Evolutionary conservation across 2,113 vertebrate genomes (phyloP).

Genomic region (Sorex fumeus): DNA sequence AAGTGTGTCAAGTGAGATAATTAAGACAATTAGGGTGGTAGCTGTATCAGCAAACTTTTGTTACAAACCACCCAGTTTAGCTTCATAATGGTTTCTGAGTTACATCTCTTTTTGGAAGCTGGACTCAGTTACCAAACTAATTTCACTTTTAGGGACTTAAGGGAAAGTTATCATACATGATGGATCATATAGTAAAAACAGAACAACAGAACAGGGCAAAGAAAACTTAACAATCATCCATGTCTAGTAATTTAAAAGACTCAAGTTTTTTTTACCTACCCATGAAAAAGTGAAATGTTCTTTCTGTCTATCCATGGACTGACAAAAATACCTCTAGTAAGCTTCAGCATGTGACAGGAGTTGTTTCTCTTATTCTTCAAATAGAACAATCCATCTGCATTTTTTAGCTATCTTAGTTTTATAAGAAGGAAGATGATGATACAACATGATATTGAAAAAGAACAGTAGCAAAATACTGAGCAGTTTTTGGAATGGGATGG

Average conservation of each 20-base stretch:
- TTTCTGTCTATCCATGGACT: not conserved
- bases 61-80: not conserved
- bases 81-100: not conserved
- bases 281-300: not conserved
- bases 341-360: not conserved
- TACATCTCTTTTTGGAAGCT: not conserved
- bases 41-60: not conserved
- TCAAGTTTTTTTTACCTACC: not conserved
- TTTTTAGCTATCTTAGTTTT: constrained; percentile 18
- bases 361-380: not conserved
- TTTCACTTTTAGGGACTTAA: not conserved
- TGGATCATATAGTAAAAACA: not conserved
- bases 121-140: not conserved
- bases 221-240: not conserved
- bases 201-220: not conserved
- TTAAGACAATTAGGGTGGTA: not conserved
- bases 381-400: not conserved
- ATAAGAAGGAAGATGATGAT: not conserved
- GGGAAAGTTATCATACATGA: not conserved
- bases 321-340: not conserved
- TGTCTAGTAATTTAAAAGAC: not conserved
- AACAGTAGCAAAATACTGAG: not conserved
- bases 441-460: not conserved
- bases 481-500: not conserved
- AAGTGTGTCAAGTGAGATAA: not conserved